Evolutionary conservation across 2,888 invertebrate genomes (phyloP).

Genomic region (Lamellibrachia satsuma): DNA sequence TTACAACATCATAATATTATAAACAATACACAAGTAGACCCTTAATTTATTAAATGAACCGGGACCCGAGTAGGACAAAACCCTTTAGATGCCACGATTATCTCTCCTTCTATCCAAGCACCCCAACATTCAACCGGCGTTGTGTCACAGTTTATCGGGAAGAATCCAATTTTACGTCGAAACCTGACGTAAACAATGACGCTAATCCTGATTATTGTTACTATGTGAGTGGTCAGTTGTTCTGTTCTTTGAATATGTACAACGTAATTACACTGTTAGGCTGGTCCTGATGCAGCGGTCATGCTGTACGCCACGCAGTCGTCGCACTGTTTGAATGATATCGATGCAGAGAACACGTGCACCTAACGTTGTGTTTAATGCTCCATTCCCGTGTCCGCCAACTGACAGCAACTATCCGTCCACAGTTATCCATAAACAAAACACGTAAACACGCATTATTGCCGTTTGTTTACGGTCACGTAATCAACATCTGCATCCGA

Average conservation of each 20-base stretch:
- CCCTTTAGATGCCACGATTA: background rate
- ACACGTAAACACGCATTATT: background rate
- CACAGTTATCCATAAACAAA: background rate
- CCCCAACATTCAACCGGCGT: background rate
- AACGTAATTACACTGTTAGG: too few species aligned
- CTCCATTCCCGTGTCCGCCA: too few species aligned
- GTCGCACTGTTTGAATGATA: too few species aligned
- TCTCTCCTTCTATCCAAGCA: background rate
- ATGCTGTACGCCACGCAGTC: too few species aligned
- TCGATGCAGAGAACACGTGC: too few species aligned
- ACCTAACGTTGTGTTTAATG: too few species aligned
- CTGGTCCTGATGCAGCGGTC: too few species aligned
- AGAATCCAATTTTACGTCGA: too few species aligned
- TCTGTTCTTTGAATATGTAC: too few species aligned
- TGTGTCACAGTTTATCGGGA: background rate
- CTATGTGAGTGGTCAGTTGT: too few species aligned
- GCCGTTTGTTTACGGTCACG: background rate
- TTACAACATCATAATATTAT: slow-evolving; percentile 62
- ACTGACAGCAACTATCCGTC: background rate
- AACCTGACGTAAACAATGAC: too few species aligned
- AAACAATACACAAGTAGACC: slow-evolving; percentile 46
- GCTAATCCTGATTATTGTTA: too few species aligned
- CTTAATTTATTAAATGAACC: background rate
- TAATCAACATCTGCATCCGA: background rate
- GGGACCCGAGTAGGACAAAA: background rate